These are phyloP conservation scores for Perognathus longimembris DNA, from an alignment of 2,113 vertebrate species.

Conservation along the genomic window DNA sequence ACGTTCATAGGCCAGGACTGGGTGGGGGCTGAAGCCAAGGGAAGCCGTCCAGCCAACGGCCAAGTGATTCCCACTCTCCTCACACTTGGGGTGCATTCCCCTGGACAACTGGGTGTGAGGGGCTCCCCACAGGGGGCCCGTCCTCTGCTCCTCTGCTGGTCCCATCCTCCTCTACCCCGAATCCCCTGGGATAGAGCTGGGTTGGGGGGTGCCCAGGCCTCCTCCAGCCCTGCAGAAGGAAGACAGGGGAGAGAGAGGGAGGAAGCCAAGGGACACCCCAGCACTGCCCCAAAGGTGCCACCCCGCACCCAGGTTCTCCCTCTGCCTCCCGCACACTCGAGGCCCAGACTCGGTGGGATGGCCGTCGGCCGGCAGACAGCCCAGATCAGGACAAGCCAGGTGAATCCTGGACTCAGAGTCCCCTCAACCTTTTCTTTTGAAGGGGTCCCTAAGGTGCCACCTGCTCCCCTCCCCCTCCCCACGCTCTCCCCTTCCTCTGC, in stretches of 20 bases:
- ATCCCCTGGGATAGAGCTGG: neutral
- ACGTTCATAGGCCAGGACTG: neutral
- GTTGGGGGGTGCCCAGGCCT: neutral
- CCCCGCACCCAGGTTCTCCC: neutral
- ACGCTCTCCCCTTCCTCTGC: accelerated
- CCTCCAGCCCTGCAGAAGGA: neutral
- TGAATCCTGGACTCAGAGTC: neutral
- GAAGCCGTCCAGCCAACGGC: neutral
- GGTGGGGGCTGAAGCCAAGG: neutral
- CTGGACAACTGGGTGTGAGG: neutral
- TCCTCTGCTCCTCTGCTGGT: too few species aligned
- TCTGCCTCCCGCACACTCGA: too few species aligned
- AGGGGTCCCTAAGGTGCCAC: neutral
- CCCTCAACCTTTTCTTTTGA: accelerated
- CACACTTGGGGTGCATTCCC: neutral
- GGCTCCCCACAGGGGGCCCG: too few species aligned
- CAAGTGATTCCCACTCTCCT: neutral
- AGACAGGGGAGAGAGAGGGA: neutral
- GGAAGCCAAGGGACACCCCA: neutral
- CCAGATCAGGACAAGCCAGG: neutral
- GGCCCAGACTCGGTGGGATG: neutral
- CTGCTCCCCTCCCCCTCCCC: too few species aligned
- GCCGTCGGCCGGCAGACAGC: neutral
- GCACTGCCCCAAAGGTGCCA: too few species aligned
- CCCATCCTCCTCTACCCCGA: neutral